phyloP scores from a whole-genome alignment of 2,797 vertebrate genomes.

The Carduelis carduelis region DNA sequence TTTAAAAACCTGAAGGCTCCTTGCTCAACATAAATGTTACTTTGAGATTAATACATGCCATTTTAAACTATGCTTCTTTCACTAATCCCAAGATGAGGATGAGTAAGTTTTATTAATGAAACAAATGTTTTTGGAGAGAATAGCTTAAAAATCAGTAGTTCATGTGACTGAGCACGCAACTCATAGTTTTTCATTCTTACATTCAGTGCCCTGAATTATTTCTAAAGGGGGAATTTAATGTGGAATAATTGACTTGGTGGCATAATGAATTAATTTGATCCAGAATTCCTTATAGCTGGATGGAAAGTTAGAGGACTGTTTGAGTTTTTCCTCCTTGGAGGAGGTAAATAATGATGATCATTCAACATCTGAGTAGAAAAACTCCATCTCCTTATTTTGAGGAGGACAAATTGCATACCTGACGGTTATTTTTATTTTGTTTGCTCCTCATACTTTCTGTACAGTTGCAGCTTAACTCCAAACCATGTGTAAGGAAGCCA shows the following conservation, averaged over 20 bases:
- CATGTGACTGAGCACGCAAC: conserved; percentile 55
- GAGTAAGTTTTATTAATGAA: conserved; percentile 38
- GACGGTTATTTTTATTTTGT: neutral
- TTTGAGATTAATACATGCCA: conserved; percentile 10
- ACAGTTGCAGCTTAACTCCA: neutral
- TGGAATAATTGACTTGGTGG: neutral
- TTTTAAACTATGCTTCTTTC: conserved; percentile 31
- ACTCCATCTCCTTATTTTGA: neutral
- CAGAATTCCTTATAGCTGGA: neutral
- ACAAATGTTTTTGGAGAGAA: conserved; percentile 69
- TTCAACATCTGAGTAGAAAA: neutral
- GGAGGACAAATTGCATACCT: neutral
- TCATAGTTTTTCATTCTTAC: conserved; percentile 81
- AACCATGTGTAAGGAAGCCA: neutral
- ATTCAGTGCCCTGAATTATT: neutral
- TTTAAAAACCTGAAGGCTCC: neutral
- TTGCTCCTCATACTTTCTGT: neutral
- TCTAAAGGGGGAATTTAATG: neutral
- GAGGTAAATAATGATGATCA: neutral
- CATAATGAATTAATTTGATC: neutral
- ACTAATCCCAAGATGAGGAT: conserved; percentile 25
- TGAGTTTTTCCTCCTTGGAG: neutral
- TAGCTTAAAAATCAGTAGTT: conserved; percentile 61
- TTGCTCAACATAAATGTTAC: neutral
- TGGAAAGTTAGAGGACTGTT: neutral